Evolutionary conservation across 30 jellyfish, hydroid and myxozoan species (phyloP).

Genomic region (Cassiopea xamachana): DNA sequence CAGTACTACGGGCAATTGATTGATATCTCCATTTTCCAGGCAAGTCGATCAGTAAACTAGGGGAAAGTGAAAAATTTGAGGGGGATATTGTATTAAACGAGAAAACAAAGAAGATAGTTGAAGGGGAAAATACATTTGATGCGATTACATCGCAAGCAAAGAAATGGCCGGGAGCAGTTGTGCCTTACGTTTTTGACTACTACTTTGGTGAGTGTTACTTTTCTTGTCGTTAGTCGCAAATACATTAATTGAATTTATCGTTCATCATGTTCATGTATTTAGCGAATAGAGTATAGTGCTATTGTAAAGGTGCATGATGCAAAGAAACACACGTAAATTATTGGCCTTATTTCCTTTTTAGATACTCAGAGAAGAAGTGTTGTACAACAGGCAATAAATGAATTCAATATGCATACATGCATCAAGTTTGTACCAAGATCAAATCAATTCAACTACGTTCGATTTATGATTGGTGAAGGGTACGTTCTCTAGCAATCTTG

Average conservation of each 20-base stretch:
- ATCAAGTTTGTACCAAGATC: slow-evolving; percentile 65
- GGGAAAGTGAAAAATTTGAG: not conserved
- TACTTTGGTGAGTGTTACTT: slow-evolving; percentile 29
- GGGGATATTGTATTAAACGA: slow-evolving; percentile 50
- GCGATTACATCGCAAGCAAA: slow-evolving; percentile 22
- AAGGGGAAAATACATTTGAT: slow-evolving; percentile 48
- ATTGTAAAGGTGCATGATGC: not conserved
- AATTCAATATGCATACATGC: slow-evolving; percentile 55
- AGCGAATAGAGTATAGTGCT: not conserved
- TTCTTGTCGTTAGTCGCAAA: not conserved
- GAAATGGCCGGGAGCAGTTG: slow-evolving; percentile 49
- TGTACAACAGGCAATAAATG: slow-evolving; percentile 47
- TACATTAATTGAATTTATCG: not conserved
- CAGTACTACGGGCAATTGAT: not conserved
- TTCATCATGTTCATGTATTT: not conserved
- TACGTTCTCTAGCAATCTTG: not conserved
- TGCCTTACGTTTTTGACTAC: slow-evolving; percentile 41
- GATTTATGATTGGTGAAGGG: slow-evolving; percentile 67
- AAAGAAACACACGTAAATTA: not conserved
- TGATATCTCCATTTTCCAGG: not conserved
- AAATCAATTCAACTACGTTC: slow-evolving; percentile 40
- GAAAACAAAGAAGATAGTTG: slow-evolving; percentile 29
- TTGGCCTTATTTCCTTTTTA: not conserved
- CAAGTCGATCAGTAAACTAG: not conserved
- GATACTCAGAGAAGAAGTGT: slow-evolving; percentile 37